Base-by-base conservation (phyloP, 1,140 invertebrate genomes). In the Cherax destructor region DNA sequence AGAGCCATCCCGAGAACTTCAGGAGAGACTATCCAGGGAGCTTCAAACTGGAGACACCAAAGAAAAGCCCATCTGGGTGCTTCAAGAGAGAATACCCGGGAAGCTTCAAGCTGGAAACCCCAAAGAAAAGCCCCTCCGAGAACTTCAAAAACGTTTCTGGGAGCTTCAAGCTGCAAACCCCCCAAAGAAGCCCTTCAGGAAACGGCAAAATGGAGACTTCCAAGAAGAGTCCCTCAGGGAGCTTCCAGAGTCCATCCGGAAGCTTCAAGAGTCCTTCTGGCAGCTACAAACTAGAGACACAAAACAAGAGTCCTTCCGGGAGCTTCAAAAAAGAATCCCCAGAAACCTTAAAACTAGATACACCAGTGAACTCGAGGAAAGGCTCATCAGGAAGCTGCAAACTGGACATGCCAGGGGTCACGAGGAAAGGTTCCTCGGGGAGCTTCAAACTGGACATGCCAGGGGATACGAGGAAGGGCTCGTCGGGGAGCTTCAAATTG, bases 71-170 rank as follows among this genome's bases (percentile, higher is more conserved):
- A 3, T 79, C 85, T n/a, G 52, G 47, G 3, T 11, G 49, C 76
- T 87, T 87, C 76, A 72, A 87, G 76, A n/a, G 85, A 30, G 85
- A 87, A 74, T 77, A 13, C 9, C 16, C 85, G 18, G 52, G 85
- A 11, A 87, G 85, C 56, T n/a, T 87, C 7, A 87, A 87, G 76
- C 16, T 61, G 24, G 76, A 78, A 21, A 24, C 85, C 5, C 24
- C 74, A 50, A 77, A 13, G 49, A 87, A 77, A 3, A 78, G 74
- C n/a, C 74, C 85, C 11, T 77, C 74, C 21, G 30, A n/a, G 47
- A 77, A 16, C 24, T 59, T 41, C 13, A 41, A 52, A 30, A 16
- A 50, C 74, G 72, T 52, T 76, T 76, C 72, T 10, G 56, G 69
- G 50, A 77, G 74, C 84, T 56, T 86, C 80, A 83, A 61, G 56